Evolutionary conservation across 2,888 invertebrate species (phyloP).

Genomic region (Branchellion lobata): DNA sequence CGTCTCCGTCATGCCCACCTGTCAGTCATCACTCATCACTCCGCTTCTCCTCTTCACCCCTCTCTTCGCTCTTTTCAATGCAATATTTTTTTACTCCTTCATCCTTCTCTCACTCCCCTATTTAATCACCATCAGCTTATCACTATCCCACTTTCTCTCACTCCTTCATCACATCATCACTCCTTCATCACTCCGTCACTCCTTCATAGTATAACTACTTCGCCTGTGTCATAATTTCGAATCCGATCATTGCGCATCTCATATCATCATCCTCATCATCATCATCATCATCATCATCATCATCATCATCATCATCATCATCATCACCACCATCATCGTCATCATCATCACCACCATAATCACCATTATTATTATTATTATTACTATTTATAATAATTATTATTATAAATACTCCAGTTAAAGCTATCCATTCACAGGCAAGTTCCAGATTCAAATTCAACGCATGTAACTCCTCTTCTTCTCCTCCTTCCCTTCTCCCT

Average conservation of each 20-base stretch:
- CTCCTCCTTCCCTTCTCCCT: neutral
- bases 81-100: neutral
- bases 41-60: neutral
- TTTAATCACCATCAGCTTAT: too few species aligned
- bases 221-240: too few species aligned
- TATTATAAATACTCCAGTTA: slow-evolving; percentile 24
- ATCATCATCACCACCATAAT: neutral
- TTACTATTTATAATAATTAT: slow-evolving; percentile 9
- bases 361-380: slow-evolving; percentile 8
- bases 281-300: slow-evolving; percentile 36
- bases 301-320: slow-evolving; percentile 42
- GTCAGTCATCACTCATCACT: slow-evolving; percentile 54
- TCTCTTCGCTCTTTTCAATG: neutral
- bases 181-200: too few species aligned
- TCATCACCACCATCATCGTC: neutral
- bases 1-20: slow-evolving; percentile 82
- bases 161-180: too few species aligned
- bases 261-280: neutral
- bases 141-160: too few species aligned
- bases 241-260: too few species aligned
- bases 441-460: slow-evolving; percentile 59
- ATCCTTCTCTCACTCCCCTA: too few species aligned
- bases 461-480: slow-evolving; percentile 51
- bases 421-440: slow-evolving; percentile 54
- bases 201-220: too few species aligned